Base-by-base conservation (phyloP, 2,888 invertebrate species). In the Drosophila ustulata region DNA sequence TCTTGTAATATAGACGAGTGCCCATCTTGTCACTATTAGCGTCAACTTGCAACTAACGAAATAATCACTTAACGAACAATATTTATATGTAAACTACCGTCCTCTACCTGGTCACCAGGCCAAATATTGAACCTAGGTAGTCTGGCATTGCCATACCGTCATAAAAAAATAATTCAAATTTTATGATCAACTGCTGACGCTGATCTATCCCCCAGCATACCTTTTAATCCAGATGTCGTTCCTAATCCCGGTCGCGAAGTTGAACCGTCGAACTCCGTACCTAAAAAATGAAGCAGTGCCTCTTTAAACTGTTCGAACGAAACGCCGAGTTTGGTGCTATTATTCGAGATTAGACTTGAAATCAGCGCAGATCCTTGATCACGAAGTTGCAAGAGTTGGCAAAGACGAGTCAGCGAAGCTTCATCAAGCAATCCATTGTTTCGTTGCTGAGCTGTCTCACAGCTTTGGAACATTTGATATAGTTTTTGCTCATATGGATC, bases 401-500 rank as follows among this genome's bases (percentile, higher is more conserved):
- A 97, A 52, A 97, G 93, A 71, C 94, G 94, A 57, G 94, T 92
- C 78, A 96, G 93, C 47, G 96, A 95, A 49, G 94, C 93, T 83
- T 93, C 94, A 89, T 95, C 95, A 77, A 97, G 92, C 85, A 95
- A 94, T 80, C 95, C 95, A 88, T 94, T 93, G 86, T 94, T 93
- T 87, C 94, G 61, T 58, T 82, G 95, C 90, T 95, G 94, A 76
- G 94, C 37, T 61, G 78, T 93, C 92, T 96, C 95, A 93, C 96
- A 96, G 90, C 96, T 96, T 91, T 96, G 95, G 90, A 96, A 97
- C 90, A 96, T 96, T 84, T 95, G 94, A 85, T 95, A 94, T 88
- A 97, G 94, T 93, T 96, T 96, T 92, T 96, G 95, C 92, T 97
- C 97, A 91, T 97, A 96, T 47, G 95, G 96, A 93, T 96, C 96